These are phyloP conservation scores for Miltochrista miniata DNA, from an alignment of 2,888 invertebrate species.

Conservation along the genomic window DNA sequence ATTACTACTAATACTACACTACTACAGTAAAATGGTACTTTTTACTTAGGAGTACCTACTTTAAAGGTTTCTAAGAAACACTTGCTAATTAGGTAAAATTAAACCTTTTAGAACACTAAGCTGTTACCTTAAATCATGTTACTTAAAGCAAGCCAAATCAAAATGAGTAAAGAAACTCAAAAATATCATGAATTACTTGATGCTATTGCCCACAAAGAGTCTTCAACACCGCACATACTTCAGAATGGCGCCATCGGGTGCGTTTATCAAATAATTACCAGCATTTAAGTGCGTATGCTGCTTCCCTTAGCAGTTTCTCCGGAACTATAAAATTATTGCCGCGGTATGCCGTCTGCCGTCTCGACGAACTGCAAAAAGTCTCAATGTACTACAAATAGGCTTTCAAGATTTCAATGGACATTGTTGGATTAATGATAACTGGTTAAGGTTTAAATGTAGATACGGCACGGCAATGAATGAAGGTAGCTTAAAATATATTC, in stretches of 20 bases:
- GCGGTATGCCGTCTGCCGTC: slow-evolving; percentile 47
- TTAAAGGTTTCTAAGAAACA: no score
- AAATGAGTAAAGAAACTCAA: not conserved
- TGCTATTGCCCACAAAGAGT: slow-evolving; percentile 23
- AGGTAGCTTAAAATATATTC: no score
- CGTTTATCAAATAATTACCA: slow-evolving; percentile 62
- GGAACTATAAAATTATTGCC: slow-evolving; percentile 73
- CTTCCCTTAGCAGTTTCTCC: slow-evolving; percentile 67
- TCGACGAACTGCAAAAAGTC: slow-evolving; percentile 53
- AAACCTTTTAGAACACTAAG: no score
- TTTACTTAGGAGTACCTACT: no score
- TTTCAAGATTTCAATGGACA: slow-evolving; percentile 55
- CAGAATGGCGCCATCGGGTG: slow-evolving; percentile 61
- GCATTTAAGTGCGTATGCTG: slow-evolving; percentile 54
- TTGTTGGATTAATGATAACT: slow-evolving; percentile 54
- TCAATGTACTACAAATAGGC: slow-evolving; percentile 62
- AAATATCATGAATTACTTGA: not conserved
- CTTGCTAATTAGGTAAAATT: no score
- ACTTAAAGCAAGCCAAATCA: no score
- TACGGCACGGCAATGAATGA: no score
- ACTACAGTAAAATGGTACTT: no score
- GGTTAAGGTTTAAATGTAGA: no score
- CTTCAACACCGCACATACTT: slow-evolving; percentile 51
- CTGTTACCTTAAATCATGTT: no score
- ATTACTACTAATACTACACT: no score